A percentile compares a stretch with the other conserved stretches of the same genome.
Conservation (phyloP, 2,797 vertebrate species). For the Hyperoplus immaculatus region DNA sequence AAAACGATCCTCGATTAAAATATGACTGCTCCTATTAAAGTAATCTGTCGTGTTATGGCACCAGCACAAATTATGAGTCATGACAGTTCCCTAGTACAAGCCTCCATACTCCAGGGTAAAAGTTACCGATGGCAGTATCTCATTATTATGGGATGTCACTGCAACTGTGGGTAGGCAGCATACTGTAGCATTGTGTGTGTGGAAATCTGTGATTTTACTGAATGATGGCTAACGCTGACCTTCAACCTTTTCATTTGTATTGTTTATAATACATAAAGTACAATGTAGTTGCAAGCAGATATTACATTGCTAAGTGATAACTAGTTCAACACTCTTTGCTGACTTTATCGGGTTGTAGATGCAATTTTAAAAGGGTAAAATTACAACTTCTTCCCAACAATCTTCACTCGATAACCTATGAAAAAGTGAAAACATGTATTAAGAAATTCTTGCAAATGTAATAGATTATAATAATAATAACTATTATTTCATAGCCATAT, state of each 20-base stretch:
- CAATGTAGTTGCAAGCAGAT: not conserved
- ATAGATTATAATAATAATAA: not conserved
- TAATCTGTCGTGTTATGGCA: slow-evolving; percentile 19
- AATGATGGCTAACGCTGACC: not conserved
- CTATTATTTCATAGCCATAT: not conserved
- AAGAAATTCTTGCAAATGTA: not conserved
- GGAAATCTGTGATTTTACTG: not conserved
- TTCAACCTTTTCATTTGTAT: not conserved
- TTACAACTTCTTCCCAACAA: too few species aligned
- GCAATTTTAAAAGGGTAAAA: too few species aligned
- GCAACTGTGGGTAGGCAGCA: not conserved
- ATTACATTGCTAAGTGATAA: too few species aligned
- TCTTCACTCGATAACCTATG: too few species aligned
- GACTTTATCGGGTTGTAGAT: too few species aligned
- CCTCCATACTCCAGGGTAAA: not conserved
- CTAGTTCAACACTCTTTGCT: too few species aligned
- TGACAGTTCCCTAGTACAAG: not conserved
- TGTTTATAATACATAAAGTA: not conserved
- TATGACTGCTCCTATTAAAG: slow-evolving; percentile 38
- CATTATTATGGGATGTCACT: not conserved
- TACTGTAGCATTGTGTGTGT: not conserved
- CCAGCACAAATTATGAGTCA: not conserved
- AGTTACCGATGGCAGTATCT: not conserved
- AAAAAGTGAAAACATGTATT: too few species aligned
- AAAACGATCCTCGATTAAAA: slow-evolving; percentile 28